A percentile compares a stretch with the other conserved stretches of the same genome.
Evolutionary conservation across 2,113 vertebrate genomes (phyloP).

Genomic region (Noturus placidus): DNA sequence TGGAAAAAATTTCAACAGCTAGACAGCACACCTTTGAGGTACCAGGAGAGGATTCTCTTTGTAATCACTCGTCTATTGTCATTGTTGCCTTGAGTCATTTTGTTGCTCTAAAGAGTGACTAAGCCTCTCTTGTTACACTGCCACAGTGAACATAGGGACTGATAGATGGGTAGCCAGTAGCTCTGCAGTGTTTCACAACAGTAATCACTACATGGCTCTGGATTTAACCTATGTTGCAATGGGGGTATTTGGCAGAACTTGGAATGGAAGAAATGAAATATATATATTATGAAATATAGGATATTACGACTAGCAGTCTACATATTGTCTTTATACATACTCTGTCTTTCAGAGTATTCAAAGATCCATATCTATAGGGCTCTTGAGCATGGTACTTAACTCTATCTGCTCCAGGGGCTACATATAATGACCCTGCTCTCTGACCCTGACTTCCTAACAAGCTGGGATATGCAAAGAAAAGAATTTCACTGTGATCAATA

Average conservation of each 20-base stretch:
- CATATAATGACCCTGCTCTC: not conserved
- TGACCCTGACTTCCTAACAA: not conserved
- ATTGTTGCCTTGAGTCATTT: slow-evolving; percentile 51
- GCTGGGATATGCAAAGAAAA: not conserved
- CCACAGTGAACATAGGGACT: slow-evolving; percentile 9
- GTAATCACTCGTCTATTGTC: slow-evolving; percentile 21
- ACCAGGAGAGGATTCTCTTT: slow-evolving; percentile 20
- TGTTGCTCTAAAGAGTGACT: slow-evolving; percentile 25
- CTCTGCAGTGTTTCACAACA: not conserved
- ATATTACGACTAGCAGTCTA: not conserved
- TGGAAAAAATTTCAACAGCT: slow-evolving; percentile 3
- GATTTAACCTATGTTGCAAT: not conserved
- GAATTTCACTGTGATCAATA: not conserved
- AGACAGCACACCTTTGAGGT: slow-evolving; percentile 3
- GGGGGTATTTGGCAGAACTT: not conserved
- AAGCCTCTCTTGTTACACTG: slow-evolving; percentile 21
- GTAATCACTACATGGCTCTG: not conserved
- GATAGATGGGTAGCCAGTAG: slow-evolving; percentile 4
- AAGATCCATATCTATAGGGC: not conserved
- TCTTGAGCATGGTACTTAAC: not conserved
- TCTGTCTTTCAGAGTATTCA: not conserved
- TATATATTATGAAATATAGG: not conserved
- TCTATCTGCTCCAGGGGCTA: not conserved
- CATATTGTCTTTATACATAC: not conserved
- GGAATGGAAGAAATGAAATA: not conserved